Conservation (phyloP, 2,113 vertebrate genomes). For the Camelus dromedarius region DNA sequence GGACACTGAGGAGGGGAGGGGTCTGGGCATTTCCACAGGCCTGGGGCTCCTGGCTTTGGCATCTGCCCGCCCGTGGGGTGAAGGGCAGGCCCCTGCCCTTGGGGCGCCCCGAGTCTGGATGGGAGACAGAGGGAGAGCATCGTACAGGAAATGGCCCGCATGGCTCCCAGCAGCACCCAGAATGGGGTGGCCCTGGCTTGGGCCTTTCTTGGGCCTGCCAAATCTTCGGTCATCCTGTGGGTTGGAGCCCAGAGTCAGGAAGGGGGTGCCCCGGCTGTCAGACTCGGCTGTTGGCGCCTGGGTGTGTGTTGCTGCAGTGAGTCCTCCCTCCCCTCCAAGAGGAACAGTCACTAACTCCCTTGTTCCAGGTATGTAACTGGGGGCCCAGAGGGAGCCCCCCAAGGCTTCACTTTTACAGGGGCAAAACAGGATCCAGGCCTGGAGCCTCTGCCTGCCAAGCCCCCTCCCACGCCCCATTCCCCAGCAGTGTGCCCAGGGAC, state of each 20-base stretch:
- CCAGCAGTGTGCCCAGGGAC: rapidly evolving
- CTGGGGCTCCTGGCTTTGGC: neutral
- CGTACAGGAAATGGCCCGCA: rapidly evolving
- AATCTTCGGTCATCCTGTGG: neutral
- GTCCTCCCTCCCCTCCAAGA: neutral
- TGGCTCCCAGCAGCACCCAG: rapidly evolving
- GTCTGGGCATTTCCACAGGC: rapidly evolving
- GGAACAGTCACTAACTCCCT: neutral
- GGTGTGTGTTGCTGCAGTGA: rapidly evolving
- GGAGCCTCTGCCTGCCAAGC: neutral
- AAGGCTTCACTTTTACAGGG: neutral
- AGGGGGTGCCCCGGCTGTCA: neutral
- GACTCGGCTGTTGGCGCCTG: rapidly evolving
- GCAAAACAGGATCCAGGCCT: neutral
- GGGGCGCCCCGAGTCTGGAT: no score
- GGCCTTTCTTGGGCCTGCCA: rapidly evolving
- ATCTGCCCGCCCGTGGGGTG: neutral
- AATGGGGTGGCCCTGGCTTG: rapidly evolving
- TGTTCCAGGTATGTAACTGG: neutral
- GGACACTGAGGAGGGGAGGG: rapidly evolving
- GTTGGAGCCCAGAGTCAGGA: neutral
- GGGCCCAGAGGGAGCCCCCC: neutral
- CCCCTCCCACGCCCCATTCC: rapidly evolving
- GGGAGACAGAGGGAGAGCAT: neutral
- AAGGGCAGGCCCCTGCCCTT: neutral